Conservation (phyloP, 2,113 vertebrate species). For the Epinephelus lanceolatus region DNA sequence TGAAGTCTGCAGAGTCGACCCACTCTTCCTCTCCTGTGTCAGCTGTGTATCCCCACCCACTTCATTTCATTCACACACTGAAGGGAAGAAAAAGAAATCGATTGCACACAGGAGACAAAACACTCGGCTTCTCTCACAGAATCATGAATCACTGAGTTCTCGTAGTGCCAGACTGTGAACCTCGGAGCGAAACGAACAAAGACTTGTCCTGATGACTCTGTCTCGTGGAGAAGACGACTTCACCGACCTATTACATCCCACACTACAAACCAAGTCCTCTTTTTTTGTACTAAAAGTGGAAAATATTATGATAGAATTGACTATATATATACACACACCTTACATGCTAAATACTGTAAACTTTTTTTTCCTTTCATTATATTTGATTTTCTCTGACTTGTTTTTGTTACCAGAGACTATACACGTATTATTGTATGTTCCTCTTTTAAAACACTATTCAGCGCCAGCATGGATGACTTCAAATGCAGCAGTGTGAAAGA, state of each 20-base stretch:
- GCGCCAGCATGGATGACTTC: constrained; percentile 11
- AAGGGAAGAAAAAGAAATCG: constrained; percentile 22
- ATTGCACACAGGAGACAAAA: constrained; percentile 36
- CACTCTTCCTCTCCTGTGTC: neutral
- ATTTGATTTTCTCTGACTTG: constrained; percentile 30
- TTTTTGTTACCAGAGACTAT: constrained; percentile 42
- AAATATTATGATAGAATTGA: constrained; percentile 72
- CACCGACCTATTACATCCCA: constrained; percentile 40
- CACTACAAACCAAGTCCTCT: constrained; percentile 63
- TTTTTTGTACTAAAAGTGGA: constrained; percentile 74
- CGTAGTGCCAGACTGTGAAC: constrained; percentile 42
- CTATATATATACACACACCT: constrained; percentile 58
- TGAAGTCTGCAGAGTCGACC: constrained; percentile 33
- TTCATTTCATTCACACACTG: constrained; percentile 27
- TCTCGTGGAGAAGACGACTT: constrained; percentile 26
- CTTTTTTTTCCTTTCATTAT: constrained; percentile 10
- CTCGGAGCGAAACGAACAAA: constrained; percentile 37
- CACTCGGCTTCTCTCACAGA: constrained; percentile 39
- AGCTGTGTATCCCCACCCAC: constrained; percentile 1
- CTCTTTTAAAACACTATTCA: constrained; percentile 38
- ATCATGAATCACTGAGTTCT: constrained; percentile 46
- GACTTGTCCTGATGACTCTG: constrained; percentile 19
- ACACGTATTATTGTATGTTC: constrained; percentile 28
- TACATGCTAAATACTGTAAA: constrained; percentile 70
- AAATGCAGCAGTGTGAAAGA: constrained; percentile 8